A percentile compares a stretch with the other conserved stretches of the same genome.
These are phyloP conservation scores for Coracias cyanogaster DNA, from an alignment of 2,797 vertebrate species.

Conservation along the genomic window DNA sequence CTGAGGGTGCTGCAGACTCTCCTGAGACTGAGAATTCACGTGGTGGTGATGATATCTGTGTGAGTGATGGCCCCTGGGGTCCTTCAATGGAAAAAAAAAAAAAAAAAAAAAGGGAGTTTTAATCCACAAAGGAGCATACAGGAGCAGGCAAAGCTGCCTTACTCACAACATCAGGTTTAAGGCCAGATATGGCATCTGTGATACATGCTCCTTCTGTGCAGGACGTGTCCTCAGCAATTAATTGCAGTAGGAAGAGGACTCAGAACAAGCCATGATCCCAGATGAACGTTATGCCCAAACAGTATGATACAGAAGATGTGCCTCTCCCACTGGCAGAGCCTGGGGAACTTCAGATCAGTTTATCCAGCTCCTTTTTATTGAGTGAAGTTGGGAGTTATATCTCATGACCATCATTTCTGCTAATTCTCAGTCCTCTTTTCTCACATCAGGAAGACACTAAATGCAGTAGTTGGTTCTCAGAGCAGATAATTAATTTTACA, in stretches of 20 bases:
- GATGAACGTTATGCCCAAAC: background rate
- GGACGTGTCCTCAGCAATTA: background rate
- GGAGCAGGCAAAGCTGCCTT: background rate
- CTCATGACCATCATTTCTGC: background rate
- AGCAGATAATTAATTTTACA: background rate
- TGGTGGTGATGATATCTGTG: background rate
- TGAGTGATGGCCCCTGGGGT: background rate
- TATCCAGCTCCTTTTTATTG: background rate
- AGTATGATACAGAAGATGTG: background rate
- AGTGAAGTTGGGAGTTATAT: background rate
- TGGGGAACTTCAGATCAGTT: background rate
- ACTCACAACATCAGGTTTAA: background rate
- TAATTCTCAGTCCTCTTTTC: background rate
- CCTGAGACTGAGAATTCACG: background rate
- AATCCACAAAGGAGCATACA: background rate
- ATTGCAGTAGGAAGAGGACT: background rate
- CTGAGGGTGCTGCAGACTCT: constrained; percentile 17
- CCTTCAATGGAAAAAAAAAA: background rate
- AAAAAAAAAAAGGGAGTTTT: background rate
- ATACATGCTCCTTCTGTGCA: background rate
- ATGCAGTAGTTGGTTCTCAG: background rate
- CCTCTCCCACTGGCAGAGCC: background rate
- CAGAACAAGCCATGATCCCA: background rate
- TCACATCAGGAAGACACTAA: background rate
- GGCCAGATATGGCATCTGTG: background rate